These are phyloP conservation scores for Hirtodrosophila trivittata DNA, from an alignment of 2,888 invertebrate species.

Conservation along the genomic window DNA sequence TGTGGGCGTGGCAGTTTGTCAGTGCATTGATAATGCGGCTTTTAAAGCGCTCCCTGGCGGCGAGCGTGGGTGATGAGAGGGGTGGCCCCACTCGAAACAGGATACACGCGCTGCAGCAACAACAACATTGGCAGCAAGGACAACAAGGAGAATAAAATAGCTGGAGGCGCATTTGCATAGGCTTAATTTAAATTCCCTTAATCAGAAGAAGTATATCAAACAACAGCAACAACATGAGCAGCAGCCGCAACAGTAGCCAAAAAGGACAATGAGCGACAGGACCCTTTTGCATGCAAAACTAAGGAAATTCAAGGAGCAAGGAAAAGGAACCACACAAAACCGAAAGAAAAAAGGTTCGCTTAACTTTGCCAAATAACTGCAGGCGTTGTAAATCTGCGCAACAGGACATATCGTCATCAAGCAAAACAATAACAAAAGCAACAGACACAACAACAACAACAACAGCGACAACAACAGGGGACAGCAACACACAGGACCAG, in stretches of 20 bases:
- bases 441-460: slow-evolving; percentile 13
- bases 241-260: slow-evolving; percentile 21
- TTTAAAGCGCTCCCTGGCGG: slow-evolving; percentile 14
- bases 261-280: slow-evolving; percentile 68
- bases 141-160: slow-evolving; percentile 46
- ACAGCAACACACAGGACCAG: slow-evolving; percentile 10
- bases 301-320: slow-evolving; percentile 34
- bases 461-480: slow-evolving; percentile 15
- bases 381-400: slow-evolving; percentile 65
- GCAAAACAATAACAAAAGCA: slow-evolving; percentile 50
- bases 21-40: slow-evolving; percentile 46
- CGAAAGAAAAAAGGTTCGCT: slow-evolving; percentile 58
- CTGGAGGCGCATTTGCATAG: slow-evolving; percentile 76
- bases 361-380: slow-evolving; percentile 76
- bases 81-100: slow-evolving; percentile 26
- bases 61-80: too few relatives aligned
- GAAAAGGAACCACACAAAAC: slow-evolving; percentile 15
- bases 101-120: slow-evolving; percentile 53
- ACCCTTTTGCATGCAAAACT: slow-evolving; percentile 63
- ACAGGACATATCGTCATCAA: slow-evolving; percentile 55
- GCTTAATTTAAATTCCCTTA: slow-evolving; percentile 79
- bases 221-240: slow-evolving; percentile 40
- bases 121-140: slow-evolving; percentile 17
- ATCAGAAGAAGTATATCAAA: slow-evolving; percentile 62
- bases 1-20: slow-evolving; percentile 25